Evolutionary conservation across 2,113 vertebrate genomes (phyloP).

Genomic region (Nesogale talazaci): DNA sequence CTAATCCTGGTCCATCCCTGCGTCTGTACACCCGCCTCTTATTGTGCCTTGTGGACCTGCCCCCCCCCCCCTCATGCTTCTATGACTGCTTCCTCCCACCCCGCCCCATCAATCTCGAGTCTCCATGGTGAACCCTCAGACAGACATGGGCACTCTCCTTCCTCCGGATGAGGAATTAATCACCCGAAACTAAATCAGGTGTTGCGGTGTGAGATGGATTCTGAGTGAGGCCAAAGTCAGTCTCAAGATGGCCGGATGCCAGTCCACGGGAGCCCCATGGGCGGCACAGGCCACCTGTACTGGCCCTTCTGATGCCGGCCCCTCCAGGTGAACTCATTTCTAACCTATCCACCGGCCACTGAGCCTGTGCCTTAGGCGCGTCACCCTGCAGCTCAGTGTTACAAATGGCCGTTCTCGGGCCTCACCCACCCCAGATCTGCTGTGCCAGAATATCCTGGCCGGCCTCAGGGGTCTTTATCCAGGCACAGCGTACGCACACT

Average conservation of each 20-base stretch:
- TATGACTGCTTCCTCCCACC: too few relatives aligned
- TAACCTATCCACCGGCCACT: background rate
- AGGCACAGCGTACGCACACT: background rate
- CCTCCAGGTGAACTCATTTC: background rate
- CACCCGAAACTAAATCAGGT: background rate
- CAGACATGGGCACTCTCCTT: too few relatives aligned
- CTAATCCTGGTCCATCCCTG: too few relatives aligned
- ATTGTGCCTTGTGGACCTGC: too few relatives aligned
- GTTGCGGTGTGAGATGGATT: background rate
- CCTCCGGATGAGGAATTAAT: background rate
- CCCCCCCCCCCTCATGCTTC: too few relatives aligned
- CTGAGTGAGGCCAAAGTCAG: background rate
- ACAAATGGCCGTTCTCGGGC: slow-evolving; percentile 8
- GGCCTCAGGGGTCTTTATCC: background rate
- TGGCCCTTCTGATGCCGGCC: background rate
- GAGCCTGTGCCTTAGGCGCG: background rate
- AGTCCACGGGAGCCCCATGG: too few relatives aligned
- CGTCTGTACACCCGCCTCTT: too few relatives aligned
- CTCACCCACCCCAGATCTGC: background rate
- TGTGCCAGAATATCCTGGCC: background rate
- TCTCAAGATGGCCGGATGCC: background rate
- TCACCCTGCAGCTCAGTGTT: background rate
- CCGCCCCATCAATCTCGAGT: too few relatives aligned
- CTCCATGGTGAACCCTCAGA: too few relatives aligned
- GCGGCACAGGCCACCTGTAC: too few relatives aligned